These are phyloP conservation scores for Heliconius himera DNA, from an alignment of 1,140 invertebrate species.

Conservation along the genomic window DNA sequence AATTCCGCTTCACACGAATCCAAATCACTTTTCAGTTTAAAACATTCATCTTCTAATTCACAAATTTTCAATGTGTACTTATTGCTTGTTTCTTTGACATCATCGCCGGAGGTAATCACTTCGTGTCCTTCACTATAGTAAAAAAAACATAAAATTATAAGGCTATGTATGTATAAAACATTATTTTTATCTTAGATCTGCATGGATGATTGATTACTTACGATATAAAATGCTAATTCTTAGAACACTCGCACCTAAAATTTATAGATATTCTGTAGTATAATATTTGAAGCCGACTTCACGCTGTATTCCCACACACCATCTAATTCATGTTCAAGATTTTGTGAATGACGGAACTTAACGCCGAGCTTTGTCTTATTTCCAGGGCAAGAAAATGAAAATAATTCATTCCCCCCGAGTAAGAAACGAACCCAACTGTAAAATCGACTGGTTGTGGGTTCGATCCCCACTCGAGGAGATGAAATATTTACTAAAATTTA, in stretches of 20 bases:
- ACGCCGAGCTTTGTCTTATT: no score
- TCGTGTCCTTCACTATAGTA: constrained; percentile 59
- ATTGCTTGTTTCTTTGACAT: constrained; percentile 54
- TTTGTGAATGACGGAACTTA: no score
- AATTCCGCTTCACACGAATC: constrained; percentile 64
- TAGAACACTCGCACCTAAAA: background rate
- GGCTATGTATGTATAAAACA: constrained; percentile 33
- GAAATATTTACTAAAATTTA: no score
- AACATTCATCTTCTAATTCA: constrained; percentile 74
- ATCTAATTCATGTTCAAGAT: no score
- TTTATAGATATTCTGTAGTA: no score
- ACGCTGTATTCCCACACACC: no score
- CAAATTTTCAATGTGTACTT: constrained; percentile 69
- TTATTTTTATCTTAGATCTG: constrained; percentile 45
- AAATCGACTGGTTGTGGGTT: no score
- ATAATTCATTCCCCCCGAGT: no score
- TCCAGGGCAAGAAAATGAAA: no score
- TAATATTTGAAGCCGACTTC: no score
- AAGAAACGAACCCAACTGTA: no score
- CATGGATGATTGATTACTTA: constrained; percentile 49
- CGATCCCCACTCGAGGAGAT: no score
- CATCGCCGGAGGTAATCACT: constrained; percentile 46
- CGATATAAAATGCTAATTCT: constrained; percentile 4
- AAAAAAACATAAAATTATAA: constrained; percentile 50
- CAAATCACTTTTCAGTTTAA: constrained; percentile 69